Conservation (phyloP, 2,888 invertebrate species). For the Oxyteleia sp. region DNA sequence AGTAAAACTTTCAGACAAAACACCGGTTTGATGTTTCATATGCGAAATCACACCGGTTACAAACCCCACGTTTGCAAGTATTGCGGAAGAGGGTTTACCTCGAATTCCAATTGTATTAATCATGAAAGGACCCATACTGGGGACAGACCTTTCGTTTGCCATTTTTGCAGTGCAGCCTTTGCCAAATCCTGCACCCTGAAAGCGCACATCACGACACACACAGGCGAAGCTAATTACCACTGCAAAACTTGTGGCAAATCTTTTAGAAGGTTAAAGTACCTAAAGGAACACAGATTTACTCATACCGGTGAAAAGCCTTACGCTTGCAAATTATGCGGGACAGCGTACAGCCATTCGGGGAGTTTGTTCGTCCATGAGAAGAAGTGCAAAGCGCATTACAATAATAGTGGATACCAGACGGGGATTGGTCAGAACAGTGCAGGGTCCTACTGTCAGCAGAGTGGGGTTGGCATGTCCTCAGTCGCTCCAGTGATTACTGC, state of each 20-base stretch:
- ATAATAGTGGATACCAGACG: conserved; percentile 73
- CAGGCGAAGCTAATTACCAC: conserved; percentile 85
- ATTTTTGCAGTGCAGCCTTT: conserved; percentile 84
- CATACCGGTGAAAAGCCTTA: conserved; percentile 85
- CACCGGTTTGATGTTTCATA: conserved; percentile 84
- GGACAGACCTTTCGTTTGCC: conserved; percentile 84
- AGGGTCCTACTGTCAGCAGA: conserved; percentile 70
- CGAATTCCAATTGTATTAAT: conserved; percentile 85
- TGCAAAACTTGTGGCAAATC: conserved; percentile 86
- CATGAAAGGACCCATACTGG: conserved; percentile 85
- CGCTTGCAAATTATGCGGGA: conserved; percentile 84
- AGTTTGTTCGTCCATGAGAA: conserved; percentile 85
- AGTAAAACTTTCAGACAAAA: conserved; percentile 85
- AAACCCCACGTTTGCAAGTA: conserved; percentile 85
- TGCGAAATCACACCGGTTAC: conserved; percentile 85
- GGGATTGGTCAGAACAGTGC: conserved; percentile 66
- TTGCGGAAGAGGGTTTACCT: conserved; percentile 84
- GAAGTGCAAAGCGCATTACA: conserved; percentile 81
- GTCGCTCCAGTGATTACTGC: no score
- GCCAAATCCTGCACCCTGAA: conserved; percentile 85
- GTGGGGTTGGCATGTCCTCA: no score
- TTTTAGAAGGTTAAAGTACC: conserved; percentile 83
- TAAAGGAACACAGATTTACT: conserved; percentile 84
- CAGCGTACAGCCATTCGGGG: conserved; percentile 84
- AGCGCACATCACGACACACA: conserved; percentile 85